Evolutionary conservation across 2,113 vertebrate species (phyloP).

Genomic region (Gallinago jamesoni): DNA sequence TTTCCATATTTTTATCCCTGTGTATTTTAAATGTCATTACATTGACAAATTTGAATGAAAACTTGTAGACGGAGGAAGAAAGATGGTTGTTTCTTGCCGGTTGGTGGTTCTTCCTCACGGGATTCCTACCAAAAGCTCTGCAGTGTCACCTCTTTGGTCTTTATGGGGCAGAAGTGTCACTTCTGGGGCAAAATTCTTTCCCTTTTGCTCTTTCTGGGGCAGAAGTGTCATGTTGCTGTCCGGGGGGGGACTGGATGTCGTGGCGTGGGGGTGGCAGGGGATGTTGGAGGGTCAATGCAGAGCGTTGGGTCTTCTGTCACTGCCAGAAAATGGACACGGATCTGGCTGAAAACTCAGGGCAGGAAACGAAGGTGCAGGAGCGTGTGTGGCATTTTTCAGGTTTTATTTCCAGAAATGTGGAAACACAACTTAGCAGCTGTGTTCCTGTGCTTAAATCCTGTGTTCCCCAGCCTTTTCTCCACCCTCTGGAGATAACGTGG

Average conservation of each 20-base stretch:
- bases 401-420: background rate
- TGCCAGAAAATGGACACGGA: accelerated
- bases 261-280: background rate
- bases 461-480: background rate
- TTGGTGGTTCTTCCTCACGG: background rate
- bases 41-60: accelerated
- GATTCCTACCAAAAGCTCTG: background rate
- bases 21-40: accelerated
- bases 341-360: background rate
- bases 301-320: background rate
- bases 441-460: background rate
- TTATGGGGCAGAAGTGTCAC: background rate
- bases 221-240: background rate
- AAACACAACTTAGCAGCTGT: background rate
- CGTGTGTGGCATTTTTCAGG: background rate
- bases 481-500: background rate
- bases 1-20: background rate
- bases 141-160: background rate
- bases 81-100: background rate
- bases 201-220: background rate
- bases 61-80: background rate
- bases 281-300: background rate
- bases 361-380: background rate
- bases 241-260: background rate
- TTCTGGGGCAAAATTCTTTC: background rate